Base-by-base conservation (phyloP, 1,140 invertebrate genomes). In the Aricia agestis region DNA sequence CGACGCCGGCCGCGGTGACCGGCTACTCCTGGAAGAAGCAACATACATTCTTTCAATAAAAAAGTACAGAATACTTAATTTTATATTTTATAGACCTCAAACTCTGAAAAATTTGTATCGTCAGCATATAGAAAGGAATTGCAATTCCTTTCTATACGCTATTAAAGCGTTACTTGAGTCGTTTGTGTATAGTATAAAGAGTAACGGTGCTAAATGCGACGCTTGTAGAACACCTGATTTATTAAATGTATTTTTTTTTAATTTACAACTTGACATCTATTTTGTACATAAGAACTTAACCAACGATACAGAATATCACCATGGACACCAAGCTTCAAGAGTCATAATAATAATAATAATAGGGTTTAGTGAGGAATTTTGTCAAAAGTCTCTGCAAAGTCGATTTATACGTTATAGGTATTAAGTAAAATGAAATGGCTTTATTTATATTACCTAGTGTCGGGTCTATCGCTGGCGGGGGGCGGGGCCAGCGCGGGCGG, bases 1-100 rank as follows among this genome's bases (percentile, higher is more conserved):
- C 0, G 80, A 85, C 13, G 80, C 83, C 17, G 78, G 68, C 61
- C 82, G 80, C 52, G 80, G 66, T 57, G 79, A 78, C 63, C 83
- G 86, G 73, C 80, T 84, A 58, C 71, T 71, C 68, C n/a, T 65
- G 65, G 52, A 68, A 19, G 72, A 6, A 36, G 11, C 41, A 52
- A 36, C 2, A 36, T 9, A 36, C 5, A 36, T 36, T 2, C 36
- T 36, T 36, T 36, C 9, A 36, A 36, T 36, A 9, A 36, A 36
- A 36, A 32, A 32, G 2, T 32, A 32, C 32, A 32, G 6, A 32
- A 32, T 6, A 32, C 6, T n/a, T n/a, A n/a, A n/a, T n/a, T n/a
- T n/a, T n/a, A n/a, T n/a, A n/a, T n/a, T n/a, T n/a, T n/a, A n/a
- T n/a, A n/a, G n/a, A n/a, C n/a, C n/a, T n/a, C n/a, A 25, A 25